These are phyloP conservation scores for Ceyx erithaca DNA, from an alignment of 2,797 vertebrate species.

Conservation along the genomic window DNA sequence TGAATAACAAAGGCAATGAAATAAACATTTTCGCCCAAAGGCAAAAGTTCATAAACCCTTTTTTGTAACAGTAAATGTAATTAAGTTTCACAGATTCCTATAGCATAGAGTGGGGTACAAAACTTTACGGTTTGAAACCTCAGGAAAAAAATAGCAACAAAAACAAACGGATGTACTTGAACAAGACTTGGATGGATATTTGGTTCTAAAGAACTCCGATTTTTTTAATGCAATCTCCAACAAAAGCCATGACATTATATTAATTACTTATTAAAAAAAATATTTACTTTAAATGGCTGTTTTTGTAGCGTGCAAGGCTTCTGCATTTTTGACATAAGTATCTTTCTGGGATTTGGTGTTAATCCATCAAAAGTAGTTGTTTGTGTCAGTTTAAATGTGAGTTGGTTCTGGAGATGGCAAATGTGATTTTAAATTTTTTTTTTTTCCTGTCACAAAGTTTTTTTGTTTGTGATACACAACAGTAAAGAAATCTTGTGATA, in stretches of 20 bases:
- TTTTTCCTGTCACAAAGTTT: conserved; percentile 14
- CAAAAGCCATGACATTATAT: conserved; percentile 26
- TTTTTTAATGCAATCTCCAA: conserved; percentile 37
- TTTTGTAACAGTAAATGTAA: conserved; percentile 85
- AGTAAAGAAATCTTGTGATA: conserved; percentile 9
- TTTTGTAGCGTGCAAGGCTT: background rate
- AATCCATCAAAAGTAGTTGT: conserved; percentile 26
- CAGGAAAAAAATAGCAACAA: conserved; percentile 66
- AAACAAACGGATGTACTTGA: conserved; percentile 68
- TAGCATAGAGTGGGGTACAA: conserved; percentile 75
- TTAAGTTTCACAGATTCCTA: conserved; percentile 85
- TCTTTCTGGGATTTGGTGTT: background rate
- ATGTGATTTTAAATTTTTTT: background rate
- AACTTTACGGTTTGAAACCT: conserved; percentile 76
- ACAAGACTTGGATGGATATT: conserved; percentile 40
- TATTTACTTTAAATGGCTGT: background rate
- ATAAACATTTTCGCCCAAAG: conserved; percentile 87
- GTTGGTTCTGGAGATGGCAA: conserved; percentile 10
- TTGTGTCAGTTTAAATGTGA: conserved; percentile 4
- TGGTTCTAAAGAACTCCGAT: conserved; percentile 56
- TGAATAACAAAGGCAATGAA: conserved; percentile 84
- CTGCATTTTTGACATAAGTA: background rate
- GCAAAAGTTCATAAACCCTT: conserved; percentile 86
- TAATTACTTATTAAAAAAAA: background rate
- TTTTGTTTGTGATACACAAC: conserved; percentile 22